Base-by-base conservation (phyloP, 2,113 vertebrate species). In the Rhea pennata region DNA sequence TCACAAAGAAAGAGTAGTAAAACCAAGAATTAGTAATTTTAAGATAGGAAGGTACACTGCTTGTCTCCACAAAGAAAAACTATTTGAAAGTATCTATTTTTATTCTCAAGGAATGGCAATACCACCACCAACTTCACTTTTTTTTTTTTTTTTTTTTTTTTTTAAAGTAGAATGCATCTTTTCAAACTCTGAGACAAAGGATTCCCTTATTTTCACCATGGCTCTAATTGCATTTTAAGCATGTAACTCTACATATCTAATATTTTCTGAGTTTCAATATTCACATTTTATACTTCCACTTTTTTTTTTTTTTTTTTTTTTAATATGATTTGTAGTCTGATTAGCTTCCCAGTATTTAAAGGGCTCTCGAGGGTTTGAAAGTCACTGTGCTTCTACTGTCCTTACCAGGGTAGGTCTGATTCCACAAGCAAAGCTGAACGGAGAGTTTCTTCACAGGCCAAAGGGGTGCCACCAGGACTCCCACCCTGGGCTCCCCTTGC, bases 391-490 rank as follows among this genome's bases (percentile, higher is more conserved):
- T 21, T 70, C 33, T n/a, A 48, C 46, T 44, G 21, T 23, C n/a
- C 31, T 50, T 44, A 50, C 20, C 15, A 46, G 46, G 51, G 23
- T 39, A 26, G 23, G 19, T 51, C 24, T 22, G 6, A 33, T 84
- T 44, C 17, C 16, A 8, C 6, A 36, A 31, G 44, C 9, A 10
- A 0, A 1, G n/a, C 16, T 4, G 15, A 17, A 4, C 10, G 26
- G 51, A 36, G 20, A 1, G 1, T 40, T 90, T 74, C 40, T 90
- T 26, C 79, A 36, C 13, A 27, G n/a, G 31, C 8, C 42, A 46
- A 19, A 4, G 36, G 36, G 15, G 26, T 69, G 46, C 46, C 17
- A 19, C 46, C 46, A 16, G 46, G 46, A 15, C 46, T 46, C 46
- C 14, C 46, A 46, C 12, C 46, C 46, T 48, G 46, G 46, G 17